Evolutionary conservation across 2,113 vertebrate genomes (phyloP), one percentile per base, ranked within the genome.

Genomic region (Ancistrus triradiatus): DNA sequence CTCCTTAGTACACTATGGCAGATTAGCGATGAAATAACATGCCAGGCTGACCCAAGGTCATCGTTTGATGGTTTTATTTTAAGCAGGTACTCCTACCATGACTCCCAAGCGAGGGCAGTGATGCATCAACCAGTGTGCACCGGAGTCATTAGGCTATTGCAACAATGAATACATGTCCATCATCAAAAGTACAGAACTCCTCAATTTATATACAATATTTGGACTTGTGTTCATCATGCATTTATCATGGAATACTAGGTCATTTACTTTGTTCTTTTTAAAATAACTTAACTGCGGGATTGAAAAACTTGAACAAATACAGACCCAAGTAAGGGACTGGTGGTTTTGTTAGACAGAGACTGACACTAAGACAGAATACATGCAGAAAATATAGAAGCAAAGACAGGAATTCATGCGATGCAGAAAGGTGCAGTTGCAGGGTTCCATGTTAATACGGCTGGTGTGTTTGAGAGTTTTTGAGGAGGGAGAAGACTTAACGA

Each of bases 21-120:
- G 77, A 80, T 80, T 85, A 77, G 70, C 53, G 66, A 50, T 79
- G 78, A 80, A 78, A 78, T 80, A 77, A 83, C 79, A 73, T 68
- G 60, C 62, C 57, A 24, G 72, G 63, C 8, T 7, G 33, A 42
- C 37, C 77, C 70, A 69, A 68, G 55, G 44, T 69, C 81, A 77
- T 70, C 58, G 68, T 72, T 70, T 74, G 71, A 69, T 68, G 15
- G 19, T 73, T 57, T 70, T 19, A 37, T 18, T 58, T 7, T 56
- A 43, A 57, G 61, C 75, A 24, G 24, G 61, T 63, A 49, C 51
- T 75, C 78, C 81, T 77, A 79, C 82, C 78, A 66, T 63, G 72
- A 72, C 4, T 66, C 70, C 75, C 62, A 65, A 71, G 78, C 76
- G 81, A 70, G 68, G 63, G 66, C 37, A 33, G 58, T 2, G 56